Base-by-base conservation (phyloP, 2,797 vertebrate species). In the Rhynchonycteris naso region DNA sequence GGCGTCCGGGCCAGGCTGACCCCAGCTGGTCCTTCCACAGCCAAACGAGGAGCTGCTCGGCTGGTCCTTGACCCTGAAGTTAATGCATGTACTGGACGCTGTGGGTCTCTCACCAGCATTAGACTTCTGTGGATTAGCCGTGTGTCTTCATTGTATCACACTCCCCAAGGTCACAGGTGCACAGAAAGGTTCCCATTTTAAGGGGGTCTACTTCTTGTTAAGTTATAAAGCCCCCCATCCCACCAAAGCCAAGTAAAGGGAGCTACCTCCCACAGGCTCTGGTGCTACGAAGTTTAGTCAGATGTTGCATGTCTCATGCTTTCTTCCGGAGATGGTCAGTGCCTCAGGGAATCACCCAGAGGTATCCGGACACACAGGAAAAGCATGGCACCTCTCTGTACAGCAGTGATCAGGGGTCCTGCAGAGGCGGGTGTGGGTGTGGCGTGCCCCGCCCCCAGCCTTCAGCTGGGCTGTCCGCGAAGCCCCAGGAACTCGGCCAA, bases 1-100 rank as follows among this genome's bases (percentile, higher is more conserved):
- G 43, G 58, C 8, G 22, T 22, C 22, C 58, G 52, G 97, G 88
- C 79, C 11, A 97, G 75, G 80, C 95, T 97, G 95, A 98, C 97
- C 96, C 97, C 97, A 97, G 95, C 89, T 86, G 90, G 97, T 96
- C 96, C 63, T 52, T 91, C 35, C 84, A 96, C 96, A 92, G 91
- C 97, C 98, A 98, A 98, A 98, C 90, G 97, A 97, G 97, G 96
- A 97, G 98, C 96, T 96, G 86, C 91, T 96, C 74, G 38, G 90
- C 72, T 85, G 88, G 75, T 68, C 94, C 96, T 95, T 92, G 78
- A 84, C 75, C 83, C 94, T 74, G 74, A 54, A 96, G 71, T 86
- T 82, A 74, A 47, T 74, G 85, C 94, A 43, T 75, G 82, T 95
- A 91, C 33, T 54, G 95, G 18, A 6, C 66, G 76, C 38, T 43